Evolutionary conservation across 2,797 vertebrate genomes (phyloP).

Genomic region (Gymnoscopelus microlampas): DNA sequence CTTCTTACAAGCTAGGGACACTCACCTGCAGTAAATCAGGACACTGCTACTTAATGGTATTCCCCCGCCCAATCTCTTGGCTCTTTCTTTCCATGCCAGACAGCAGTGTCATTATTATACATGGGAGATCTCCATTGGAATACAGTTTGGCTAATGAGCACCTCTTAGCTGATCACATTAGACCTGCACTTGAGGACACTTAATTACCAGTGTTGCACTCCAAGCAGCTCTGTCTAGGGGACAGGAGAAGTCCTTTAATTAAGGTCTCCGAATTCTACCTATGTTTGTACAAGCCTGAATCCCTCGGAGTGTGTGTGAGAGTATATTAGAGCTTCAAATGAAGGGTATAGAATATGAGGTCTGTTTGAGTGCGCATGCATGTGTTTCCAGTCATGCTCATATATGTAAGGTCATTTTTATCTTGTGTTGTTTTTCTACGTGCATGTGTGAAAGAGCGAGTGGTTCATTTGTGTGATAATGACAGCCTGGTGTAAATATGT

Average conservation of each 20-base stretch:
- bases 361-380: constrained; percentile 12
- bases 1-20: constrained; percentile 64
- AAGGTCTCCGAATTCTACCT: constrained; percentile 69
- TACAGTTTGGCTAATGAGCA: constrained; percentile 81
- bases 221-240: constrained; percentile 60
- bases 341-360: constrained; percentile 30
- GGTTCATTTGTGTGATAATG: neutral
- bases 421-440: constrained; percentile 31
- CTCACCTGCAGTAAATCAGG: constrained; percentile 76
- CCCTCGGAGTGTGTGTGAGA: constrained; percentile 25
- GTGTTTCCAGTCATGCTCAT: constrained; percentile 3
- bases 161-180: constrained; percentile 83
- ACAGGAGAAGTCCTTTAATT: constrained; percentile 73
- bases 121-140: constrained; percentile 74
- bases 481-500: neutral
- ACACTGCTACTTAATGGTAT: constrained; percentile 51
- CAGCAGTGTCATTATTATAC: constrained; percentile 71
- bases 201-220: constrained; percentile 78
- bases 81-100: constrained; percentile 65
- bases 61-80: constrained; percentile 62
- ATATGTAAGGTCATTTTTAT: neutral
- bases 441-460: constrained; percentile 11
- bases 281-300: constrained; percentile 60
- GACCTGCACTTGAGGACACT: constrained; percentile 81
- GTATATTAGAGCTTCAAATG: constrained; percentile 19